A percentile compares a stretch with the other conserved stretches of the same genome.
phyloP scores from a whole-genome alignment of 2,888 invertebrate species.

The Athripsodes cinereus region DNA sequence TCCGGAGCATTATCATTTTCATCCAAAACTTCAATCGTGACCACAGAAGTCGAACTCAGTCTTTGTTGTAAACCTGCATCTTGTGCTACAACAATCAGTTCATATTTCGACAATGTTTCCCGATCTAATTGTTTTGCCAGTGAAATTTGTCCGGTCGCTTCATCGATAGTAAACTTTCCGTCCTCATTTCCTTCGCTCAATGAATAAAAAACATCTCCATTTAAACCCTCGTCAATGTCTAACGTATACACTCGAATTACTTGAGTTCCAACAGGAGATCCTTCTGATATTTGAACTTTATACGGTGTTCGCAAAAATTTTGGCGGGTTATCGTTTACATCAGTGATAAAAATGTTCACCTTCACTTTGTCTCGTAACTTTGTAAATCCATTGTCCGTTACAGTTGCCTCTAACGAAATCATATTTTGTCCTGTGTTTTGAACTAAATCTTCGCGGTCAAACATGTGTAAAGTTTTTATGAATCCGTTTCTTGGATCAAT shows the following conservation, averaged over 20 bases:
- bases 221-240: slow-evolving; percentile 83
- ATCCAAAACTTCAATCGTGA: slow-evolving; percentile 81
- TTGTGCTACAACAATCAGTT: slow-evolving; percentile 73
- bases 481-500: slow-evolving; percentile 89
- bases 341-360: slow-evolving; percentile 79
- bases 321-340: slow-evolving; percentile 88
- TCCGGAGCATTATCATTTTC: slow-evolving; percentile 90
- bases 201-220: slow-evolving; percentile 83
- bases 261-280: slow-evolving; percentile 71
- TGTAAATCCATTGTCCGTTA: slow-evolving; percentile 75
- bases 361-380: slow-evolving; percentile 79
- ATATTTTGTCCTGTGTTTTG: slow-evolving; percentile 71
- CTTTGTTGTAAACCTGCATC: slow-evolving; percentile 72
- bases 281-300: slow-evolving; percentile 86
- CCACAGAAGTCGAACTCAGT: slow-evolving; percentile 68
- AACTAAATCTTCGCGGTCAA: slow-evolving; percentile 85
- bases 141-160: slow-evolving; percentile 82
- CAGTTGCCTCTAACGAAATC: slow-evolving; percentile 78
- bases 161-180: slow-evolving; percentile 74
- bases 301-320: slow-evolving; percentile 79
- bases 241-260: slow-evolving; percentile 80
- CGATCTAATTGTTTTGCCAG: slow-evolving; percentile 74
- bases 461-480: slow-evolving; percentile 75
- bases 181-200: slow-evolving; percentile 76
- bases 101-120: slow-evolving; percentile 71